phyloP scores from a whole-genome alignment of 2,888 invertebrate species.

The Uropetala carovei region DNA sequence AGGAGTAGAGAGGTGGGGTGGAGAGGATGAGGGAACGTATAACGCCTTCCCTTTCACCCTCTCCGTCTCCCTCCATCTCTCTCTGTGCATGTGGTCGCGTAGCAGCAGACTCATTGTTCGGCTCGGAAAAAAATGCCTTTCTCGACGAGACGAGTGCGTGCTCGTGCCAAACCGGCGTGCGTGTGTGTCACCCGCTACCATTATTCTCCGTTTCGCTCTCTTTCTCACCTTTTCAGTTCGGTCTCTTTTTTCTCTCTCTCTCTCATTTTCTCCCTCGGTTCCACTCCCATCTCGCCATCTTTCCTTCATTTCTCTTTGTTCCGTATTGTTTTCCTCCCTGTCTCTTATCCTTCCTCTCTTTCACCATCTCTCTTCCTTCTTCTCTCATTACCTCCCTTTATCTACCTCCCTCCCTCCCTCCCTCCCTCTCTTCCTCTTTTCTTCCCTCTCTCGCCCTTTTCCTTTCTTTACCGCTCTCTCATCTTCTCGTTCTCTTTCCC shows the following conservation, averaged over 20 bases:
- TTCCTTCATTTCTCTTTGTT: too few species aligned
- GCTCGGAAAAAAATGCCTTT: too few species aligned
- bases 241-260: not conserved
- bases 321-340: too few species aligned
- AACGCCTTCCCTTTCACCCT: too few species aligned
- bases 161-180: too few species aligned
- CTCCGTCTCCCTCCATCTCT: not conserved
- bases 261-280: not conserved
- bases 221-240: not conserved
- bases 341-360: too few species aligned
- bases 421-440: not conserved
- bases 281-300: not conserved
- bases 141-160: too few species aligned
- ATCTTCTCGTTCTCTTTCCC: not conserved
- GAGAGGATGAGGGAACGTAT: not conserved
- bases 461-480: not conserved
- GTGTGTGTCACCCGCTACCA: too few species aligned
- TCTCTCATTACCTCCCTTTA: too few species aligned
- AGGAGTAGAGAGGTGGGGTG: not conserved
- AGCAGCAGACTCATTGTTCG: too few species aligned
- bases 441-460: too few species aligned
- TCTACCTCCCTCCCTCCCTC: not conserved
- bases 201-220: too few species aligned
- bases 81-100: not conserved
- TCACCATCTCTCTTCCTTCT: not conserved